A percentile compares a stretch with the other conserved stretches of the same genome.
Conservation (phyloP, 2,888 invertebrate species). For the Troilus luridus region DNA sequence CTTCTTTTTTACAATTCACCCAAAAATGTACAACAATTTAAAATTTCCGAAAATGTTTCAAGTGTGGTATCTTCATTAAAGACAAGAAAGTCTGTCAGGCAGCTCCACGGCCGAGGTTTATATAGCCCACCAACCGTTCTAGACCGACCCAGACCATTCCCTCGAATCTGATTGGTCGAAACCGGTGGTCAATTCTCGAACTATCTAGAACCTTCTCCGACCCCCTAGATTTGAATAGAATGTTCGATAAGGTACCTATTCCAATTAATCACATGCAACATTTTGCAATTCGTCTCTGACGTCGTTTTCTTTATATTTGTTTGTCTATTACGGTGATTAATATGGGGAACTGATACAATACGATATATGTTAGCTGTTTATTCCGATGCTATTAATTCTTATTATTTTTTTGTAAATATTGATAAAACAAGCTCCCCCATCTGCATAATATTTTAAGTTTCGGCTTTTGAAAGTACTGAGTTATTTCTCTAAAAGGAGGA, state of each 20-base stretch:
- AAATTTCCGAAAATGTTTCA: too few relatives aligned
- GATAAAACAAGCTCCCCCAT: too few relatives aligned
- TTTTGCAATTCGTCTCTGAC: not conserved
- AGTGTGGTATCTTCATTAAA: too few relatives aligned
- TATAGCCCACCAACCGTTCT: not conserved
- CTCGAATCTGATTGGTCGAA: slow-evolving; percentile 10
- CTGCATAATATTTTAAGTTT: too few relatives aligned
- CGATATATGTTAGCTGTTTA: not conserved
- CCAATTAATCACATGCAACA: too few relatives aligned
- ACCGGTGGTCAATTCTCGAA: not conserved
- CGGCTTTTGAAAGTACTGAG: too few relatives aligned
- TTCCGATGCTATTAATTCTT: not conserved
- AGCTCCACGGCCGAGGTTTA: not conserved
- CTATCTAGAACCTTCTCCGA: slow-evolving; percentile 17
- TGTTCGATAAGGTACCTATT: too few relatives aligned
- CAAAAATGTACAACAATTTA: too few relatives aligned
- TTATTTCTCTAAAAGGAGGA: too few relatives aligned
- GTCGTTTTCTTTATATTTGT: too few relatives aligned
- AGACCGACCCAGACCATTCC: not conserved
- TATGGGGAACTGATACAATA: not conserved
- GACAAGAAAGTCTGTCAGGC: not conserved
- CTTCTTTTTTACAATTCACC: not conserved
- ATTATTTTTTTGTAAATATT: too few relatives aligned
- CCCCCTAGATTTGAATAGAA: not conserved
- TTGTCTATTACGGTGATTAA: not conserved